Percentiles rank a stretch among this genome's conserved stretches.
Conservation (phyloP, 2,113 vertebrate genomes). For the Pluvianellus socialis region DNA sequence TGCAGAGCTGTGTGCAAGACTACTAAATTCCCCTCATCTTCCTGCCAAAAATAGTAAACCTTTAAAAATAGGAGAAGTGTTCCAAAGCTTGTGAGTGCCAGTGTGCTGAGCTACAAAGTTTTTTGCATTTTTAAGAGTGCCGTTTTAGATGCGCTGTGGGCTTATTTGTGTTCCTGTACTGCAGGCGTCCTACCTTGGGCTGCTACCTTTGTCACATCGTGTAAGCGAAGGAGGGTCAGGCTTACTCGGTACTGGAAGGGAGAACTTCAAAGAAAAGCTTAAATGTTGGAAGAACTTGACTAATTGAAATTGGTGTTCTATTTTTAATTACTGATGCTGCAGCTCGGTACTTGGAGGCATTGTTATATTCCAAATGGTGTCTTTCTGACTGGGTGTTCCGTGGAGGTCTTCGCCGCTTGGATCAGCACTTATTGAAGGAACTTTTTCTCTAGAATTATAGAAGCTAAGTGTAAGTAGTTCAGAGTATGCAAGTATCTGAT, state of each 20-base stretch:
- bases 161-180: not conserved
- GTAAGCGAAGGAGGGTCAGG: not conserved
- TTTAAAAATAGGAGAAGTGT: not conserved
- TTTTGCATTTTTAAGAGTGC: not conserved
- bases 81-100: not conserved
- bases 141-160: not conserved
- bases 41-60: not conserved
- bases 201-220: not conserved
- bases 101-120: not conserved
- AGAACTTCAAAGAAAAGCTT: not conserved
- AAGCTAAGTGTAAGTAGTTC: not conserved
- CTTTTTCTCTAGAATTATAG: not conserved
- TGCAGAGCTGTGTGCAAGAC: not conserved
- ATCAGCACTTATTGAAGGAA: not conserved
- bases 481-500: not conserved
- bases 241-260: not conserved
- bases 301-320: not conserved
- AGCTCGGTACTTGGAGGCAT: not conserved
- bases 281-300: not conserved
- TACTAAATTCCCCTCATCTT: not conserved
- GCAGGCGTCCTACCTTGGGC: not conserved
- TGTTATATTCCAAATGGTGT: not conserved
- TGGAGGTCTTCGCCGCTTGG: not conserved
- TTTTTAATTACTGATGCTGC: not conserved
- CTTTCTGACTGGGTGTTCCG: not conserved